Evolutionary conservation across 2,888 invertebrate species (phyloP), one percentile per base, ranked within the genome.

Genomic region (Pterostichus niger): DNA sequence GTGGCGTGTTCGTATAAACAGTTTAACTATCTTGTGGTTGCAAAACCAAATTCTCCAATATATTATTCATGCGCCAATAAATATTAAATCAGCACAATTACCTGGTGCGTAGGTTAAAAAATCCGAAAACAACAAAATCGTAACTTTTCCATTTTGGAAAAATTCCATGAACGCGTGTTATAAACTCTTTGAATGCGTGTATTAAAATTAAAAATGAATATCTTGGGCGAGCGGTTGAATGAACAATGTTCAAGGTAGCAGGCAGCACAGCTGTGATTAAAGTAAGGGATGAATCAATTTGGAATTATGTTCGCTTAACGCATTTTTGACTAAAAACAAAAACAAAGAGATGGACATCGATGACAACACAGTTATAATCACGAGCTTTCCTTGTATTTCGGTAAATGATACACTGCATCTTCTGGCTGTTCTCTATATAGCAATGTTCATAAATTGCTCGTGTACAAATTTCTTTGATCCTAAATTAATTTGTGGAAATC

Each of bases 181-280:
- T 40, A 40, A 40, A 40, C 40, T 40, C 40, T 6, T 40, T 64
- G 56, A 24, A 24, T 61, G 24, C 31, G 59, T 59, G 64, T 35
- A 64, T 64, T 59, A 31, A 59, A 59, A 59, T 59, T 64, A 64
- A 64, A 64, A 64, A 64, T 64, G 64, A 61, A 64, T 64, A 64
- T 64, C 35, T 64, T 64, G 64, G n/a, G 3, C 40, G 40, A 6
- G 11, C 64, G 64, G 64, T 35, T 11, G 64, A n/a, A n/a, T 64
- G 64, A 64, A 64, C 64, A 64, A 64, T 64, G 24, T 35, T 10
- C 6, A 49, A 49, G 49, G n/a, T 13, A 49, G 49, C 40, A 6
- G 24, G 3, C 24, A 11, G 49, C 49, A 13, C 49, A 49, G 49
- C 2, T 56, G 13, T 56, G 15, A 17, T 56, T 11, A 71, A 44